Evolutionary conservation across 2,888 invertebrate genomes (phyloP), one percentile per base, ranked within the genome.

Genomic region (Gymnoscelis rufifasciata): DNA sequence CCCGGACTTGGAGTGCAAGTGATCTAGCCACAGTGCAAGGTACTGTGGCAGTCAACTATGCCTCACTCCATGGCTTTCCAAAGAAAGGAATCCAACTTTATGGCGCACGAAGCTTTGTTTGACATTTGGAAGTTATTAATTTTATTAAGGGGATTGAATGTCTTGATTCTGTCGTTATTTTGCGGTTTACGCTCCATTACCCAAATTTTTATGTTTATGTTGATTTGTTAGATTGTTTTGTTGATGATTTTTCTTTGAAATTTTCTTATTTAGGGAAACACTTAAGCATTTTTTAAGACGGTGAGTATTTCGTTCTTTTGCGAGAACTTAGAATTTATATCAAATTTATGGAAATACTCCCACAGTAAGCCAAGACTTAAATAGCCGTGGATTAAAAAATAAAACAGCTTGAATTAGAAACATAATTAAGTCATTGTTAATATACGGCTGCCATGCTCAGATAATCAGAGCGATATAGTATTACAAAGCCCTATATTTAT

Each of bases 1-100:
- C n/a, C n/a, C n/a, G n/a, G n/a, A n/a, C n/a, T n/a, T n/a, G n/a
- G n/a, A n/a, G n/a, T n/a, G n/a, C n/a, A 35, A 35, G 35, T 35
- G 15, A 11, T 7, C 19, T 19, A 35, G 35, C 35, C 7, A 35
- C 7, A 3, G n/a, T 35, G 1, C 10, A 10, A 11, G 10, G 33
- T 13, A 3, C 14, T 19, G 19, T n/a, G 15, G 7, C 19, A 5
- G 0, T 7, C 11, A 7, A 47, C 38, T 42, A 29, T 28, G 12
- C 26, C 35, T 10, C 37, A 41, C 19, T 49, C 44, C 19, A 28
- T 31, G 41, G 40, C 28, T 41, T 43, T 33, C 11, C 15, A 24
- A 44, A 49, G 41, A 42, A 49, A 41, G 35, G 44, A 42, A 38
- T 49, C 41, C 38, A 45, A 50, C 30, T 46, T 52, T 55, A 55